Evolutionary conservation across 2,888 invertebrate species (phyloP), one percentile per base, ranked within the genome.

Genomic region (Watsonalla cultraria): DNA sequence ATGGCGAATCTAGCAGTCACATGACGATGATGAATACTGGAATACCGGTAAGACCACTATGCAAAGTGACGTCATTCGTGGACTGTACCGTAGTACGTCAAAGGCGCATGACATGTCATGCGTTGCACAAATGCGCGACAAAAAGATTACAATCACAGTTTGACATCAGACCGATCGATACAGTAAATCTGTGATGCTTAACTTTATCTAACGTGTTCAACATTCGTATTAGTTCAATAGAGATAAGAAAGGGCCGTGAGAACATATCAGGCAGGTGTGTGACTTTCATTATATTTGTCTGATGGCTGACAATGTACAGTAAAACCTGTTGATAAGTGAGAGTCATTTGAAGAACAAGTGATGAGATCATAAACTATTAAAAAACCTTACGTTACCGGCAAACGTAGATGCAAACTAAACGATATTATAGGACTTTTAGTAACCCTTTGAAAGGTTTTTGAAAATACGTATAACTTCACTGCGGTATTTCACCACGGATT

Each of bases 111-210:
- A 60, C 57, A 52, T 42, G 11, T 15, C 33, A 47, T 33, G 35
- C 33, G 35, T 34, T 9, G 11, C 13, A 34, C 48, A 48, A 48
- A 48, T 34, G 33, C 34, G 34, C 33, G 13, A 5, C 42, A 11
- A 65, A 63, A 66, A 62, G 59, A 53, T 57, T 57, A 14, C 55
- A 66, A 78, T 70, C 71, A 8, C 37, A 75, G 62, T 70, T 68
- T 58, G 39, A 59, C 69, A 68, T 70, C 60, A 64, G 59, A 48
- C 59, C 61, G 42, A 42, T 5, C 42, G 42, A 42, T 42, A 42
- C 11, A 42, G 42, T 11, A 42, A 42, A 42, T 42, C 42, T 42
- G 42, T 42, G 42, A 42, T 11, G 42, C 5, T 8, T 11, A 42
- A 8, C 11, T 42, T 42, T 11, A 37, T 37, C 37, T 37, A 7